Base-by-base conservation (phyloP, 2,888 invertebrate species). In the Andrena dorsata region DNA sequence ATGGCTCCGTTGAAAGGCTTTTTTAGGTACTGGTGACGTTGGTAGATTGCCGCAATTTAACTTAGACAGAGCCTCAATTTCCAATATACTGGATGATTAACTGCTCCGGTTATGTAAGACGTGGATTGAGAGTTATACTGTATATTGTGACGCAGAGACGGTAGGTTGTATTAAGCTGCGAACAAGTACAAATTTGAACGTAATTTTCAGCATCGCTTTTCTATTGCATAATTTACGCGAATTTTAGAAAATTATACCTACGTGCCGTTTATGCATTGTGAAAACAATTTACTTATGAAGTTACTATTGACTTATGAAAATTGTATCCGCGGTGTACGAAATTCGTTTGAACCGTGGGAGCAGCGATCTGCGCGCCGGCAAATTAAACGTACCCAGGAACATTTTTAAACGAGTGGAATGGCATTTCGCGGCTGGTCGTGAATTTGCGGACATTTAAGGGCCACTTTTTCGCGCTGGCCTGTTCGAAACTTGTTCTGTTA, bases 401-500 rank as follows among this genome's bases (percentile, higher is more conserved):
- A 16, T 66, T 61, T 49, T 20, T 68, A 53, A 68, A 26, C 16
- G 13, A 2, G 35, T 16, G 8, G 8, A 26, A 23, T 2, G 49
- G 13, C n/a, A 56, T 51, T 70, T 49, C 13, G 28, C 35, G 10
- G 5, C 20, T 28, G 10, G 28, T 53, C 30, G 61, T 61, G 8
- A 77, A 63, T 74, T 76, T 49, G n/a, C 3, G 1, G 10, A 23
- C 47, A 53, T 28, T 13, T 26, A 7, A 20, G 35, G 13, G 35
- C 32, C 47, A 64, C 35, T 65, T 66, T 73, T 66, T 47, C 64
- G 58, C 58, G 23, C 49, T 80, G 80, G 78, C 70, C 72, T 64
- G 68, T 41, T 68, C 58, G 69, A 82, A 86, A 75, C 75, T 85
- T 81, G 74, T 83, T 84, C 81, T 63, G 82, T 85, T 87, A 84